Base-by-base conservation (phyloP, 2,888 invertebrate species). In the Ectropis crepuscularia region DNA sequence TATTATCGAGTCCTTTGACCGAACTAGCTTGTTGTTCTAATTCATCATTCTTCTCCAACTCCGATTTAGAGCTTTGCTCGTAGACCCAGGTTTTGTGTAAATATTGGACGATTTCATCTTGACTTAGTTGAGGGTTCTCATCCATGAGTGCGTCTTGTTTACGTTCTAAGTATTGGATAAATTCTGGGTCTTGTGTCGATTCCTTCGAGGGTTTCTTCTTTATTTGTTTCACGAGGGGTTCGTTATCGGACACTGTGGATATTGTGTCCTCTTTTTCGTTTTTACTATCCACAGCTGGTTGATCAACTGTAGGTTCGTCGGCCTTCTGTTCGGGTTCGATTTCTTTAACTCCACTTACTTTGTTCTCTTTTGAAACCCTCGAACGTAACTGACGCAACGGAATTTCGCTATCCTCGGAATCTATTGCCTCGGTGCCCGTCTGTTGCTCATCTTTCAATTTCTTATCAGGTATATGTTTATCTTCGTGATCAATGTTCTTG, bases 21-120 rank as follows among this genome's bases (percentile, higher is more conserved):
- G 89, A 76, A 63, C 74, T 80, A 6, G 82, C 83, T 51, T 83
- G 80, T 51, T 51, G 41, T 71, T 85, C 82, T 6, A 85, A 77
- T 51, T 87, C 86, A 61, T 87, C 84, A 36, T 74, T 81, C 68
- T 78, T 88, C 60, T 81, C 81, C 7, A 76, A 71, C 8, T 84
- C 82, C 10, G 81, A 69, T 57, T 81, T 86, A 65, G 64, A 64
- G 42, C 72, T 80, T 67, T 74, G 80, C 65, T 77, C 73, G 46
- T 87, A 89, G 28, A 86, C 69, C 94, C 93, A 94, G 8, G 91
- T 90, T 70, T 94, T 91, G 48, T 89, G 88, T 58, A 94, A 81
- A 77, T 94, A 94, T 12, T 80, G 77, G 10, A 86, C 82, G 16
- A 94, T 88, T 71, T 94, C 93, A 2, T 89, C 84, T 54, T 88